These are phyloP conservation scores for Amphiura filiformis DNA, from an alignment of 35 echinoderm and acorn worm species.

Conservation along the genomic window DNA sequence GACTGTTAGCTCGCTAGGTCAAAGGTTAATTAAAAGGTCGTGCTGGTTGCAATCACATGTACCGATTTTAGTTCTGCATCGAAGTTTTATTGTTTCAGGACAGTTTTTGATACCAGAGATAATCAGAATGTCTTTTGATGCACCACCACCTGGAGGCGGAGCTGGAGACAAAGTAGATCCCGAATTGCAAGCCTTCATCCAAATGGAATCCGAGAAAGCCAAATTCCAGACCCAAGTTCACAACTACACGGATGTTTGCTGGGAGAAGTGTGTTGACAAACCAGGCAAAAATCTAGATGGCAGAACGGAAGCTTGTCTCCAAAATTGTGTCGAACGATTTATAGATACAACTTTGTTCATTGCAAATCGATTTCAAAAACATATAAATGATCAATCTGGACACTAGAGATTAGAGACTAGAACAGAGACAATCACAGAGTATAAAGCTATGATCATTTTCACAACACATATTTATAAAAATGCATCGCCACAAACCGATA, in stretches of 20 bases:
- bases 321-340: conserved; percentile 94
- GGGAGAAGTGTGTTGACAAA: conserved; percentile 94
- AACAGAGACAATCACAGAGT: too few relatives aligned
- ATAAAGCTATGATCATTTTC: too few relatives aligned
- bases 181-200: conserved; percentile 81
- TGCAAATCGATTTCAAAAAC: conserved; percentile 78
- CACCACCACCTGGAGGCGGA: conserved; percentile 20
- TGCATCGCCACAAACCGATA: too few relatives aligned
- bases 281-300: conserved; percentile 81
- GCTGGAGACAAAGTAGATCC: conserved; percentile 65
- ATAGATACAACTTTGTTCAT: conserved; percentile 90
- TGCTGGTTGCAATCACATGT: too few relatives aligned
- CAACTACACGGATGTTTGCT: conserved; percentile 85
- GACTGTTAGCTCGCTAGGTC: too few relatives aligned
- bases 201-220: conserved; percentile 73
- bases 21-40: too few relatives aligned
- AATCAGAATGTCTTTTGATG: background rate
- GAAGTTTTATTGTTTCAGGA: too few relatives aligned
- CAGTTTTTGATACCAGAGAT: too few relatives aligned
- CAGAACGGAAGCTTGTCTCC: conserved; percentile 77
- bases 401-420: too few relatives aligned
- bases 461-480: too few relatives aligned
- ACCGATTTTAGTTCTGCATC: too few relatives aligned
- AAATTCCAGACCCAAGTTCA: conserved; percentile 89
- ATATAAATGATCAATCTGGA: conserved; percentile 46